Conservation (phyloP, 2,888 invertebrate genomes). For the Pristionchus maxplancki region DNA sequence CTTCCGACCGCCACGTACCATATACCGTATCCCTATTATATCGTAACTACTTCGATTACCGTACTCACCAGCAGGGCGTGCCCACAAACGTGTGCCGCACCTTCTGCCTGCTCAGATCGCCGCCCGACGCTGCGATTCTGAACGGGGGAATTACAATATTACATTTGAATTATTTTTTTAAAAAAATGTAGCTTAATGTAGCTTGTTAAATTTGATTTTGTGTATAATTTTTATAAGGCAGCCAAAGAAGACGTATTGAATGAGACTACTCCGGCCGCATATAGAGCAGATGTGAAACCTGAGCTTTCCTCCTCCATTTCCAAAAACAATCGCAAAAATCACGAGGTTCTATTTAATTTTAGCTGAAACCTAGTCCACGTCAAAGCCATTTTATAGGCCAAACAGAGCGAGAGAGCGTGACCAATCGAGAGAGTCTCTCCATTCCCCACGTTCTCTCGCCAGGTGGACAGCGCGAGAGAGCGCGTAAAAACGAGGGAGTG, state of each 20-base stretch:
- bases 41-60: no score
- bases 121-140: slow-evolving; percentile 91
- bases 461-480: no score
- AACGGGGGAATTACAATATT: slow-evolving; percentile 52
- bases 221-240: background rate
- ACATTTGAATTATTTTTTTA: background rate
- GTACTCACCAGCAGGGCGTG: slow-evolving; percentile 92
- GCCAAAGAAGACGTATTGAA: background rate
- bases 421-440: no score
- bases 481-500: slow-evolving; percentile 82
- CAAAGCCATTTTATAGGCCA: no score
- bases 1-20: background rate
- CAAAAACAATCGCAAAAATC: no score
- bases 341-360: no score
- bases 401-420: no score
- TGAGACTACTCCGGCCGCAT: background rate
- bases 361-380: no score
- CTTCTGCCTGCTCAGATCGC: slow-evolving; percentile 88
- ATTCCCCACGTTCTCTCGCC: background rate
- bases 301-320: background rate
- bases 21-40: background rate
- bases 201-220: no score
- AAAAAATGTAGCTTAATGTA: no score
- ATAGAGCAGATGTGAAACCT: background rate
- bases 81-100: slow-evolving; percentile 98